Base-by-base conservation (phyloP, 1,140 invertebrate species). In the Nautilus pompilius region DNA sequence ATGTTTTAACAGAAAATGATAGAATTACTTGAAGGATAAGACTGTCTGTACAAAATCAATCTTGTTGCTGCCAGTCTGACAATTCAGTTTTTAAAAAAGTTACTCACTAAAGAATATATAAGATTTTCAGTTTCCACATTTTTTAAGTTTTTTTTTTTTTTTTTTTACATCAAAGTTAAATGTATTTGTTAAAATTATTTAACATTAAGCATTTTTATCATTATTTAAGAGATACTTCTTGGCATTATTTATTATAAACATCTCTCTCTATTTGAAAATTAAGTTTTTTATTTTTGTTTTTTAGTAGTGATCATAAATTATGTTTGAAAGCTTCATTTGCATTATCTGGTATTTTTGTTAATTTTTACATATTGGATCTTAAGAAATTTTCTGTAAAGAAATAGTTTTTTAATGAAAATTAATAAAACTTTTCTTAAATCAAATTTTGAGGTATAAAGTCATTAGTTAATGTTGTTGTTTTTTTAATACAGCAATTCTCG, bases 401-500 rank as follows among this genome's bases (percentile, higher is more conserved):
- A 41, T 10, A 10, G 8, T 41, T 41, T 41, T 41, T 41, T 41
- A 41, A 41, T 41, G n/a, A n/a, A 41, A 10, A 41, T 41, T n/a
- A 46, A 17, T 22, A 46, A 20, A 5, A 5, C n/a, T 3, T 46
- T 46, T 46, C 17, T 17, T 20, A 46, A 46, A 20, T 46, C 24
- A 17, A 20, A 20, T 46, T 22, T 20, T 5, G 24, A 20, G 3
- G 3, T 4, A 46, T 46, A 20, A 41, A 41, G 36, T 10, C 24
- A 13, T 20, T 46, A 13, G 45, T 46, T 46, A n/a, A n/a, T 41
- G n/a, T 10, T 41, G 8, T 41, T 41, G 36, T 10, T 41, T 15
- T 13, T 29, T 22, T 51, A 32, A 63, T 68, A 57, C 59, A 72
- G 70, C 28, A 60, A 51, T 59, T 68, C 61, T 17, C 73, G 69